Conservation (phyloP, 2,797 vertebrate genomes). For the Cichlasoma orientale region DNA sequence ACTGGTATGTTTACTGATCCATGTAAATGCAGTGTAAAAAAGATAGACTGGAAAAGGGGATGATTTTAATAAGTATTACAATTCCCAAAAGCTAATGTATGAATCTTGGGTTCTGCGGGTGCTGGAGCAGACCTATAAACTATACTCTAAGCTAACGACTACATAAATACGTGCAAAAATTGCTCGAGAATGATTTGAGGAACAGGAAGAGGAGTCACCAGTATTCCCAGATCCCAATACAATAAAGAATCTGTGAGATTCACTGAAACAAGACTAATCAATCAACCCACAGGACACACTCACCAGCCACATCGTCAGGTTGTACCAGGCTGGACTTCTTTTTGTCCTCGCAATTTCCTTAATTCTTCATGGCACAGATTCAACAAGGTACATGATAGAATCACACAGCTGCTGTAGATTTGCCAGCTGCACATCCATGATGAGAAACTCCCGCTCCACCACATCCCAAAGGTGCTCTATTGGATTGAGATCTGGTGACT, state of each 20-base stretch:
- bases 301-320: too few relatives aligned
- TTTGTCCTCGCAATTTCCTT: neutral
- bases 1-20: neutral
- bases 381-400: neutral
- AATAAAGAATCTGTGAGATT: neutral
- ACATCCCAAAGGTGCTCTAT: neutral
- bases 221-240: neutral
- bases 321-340: neutral
- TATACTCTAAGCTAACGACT: neutral
- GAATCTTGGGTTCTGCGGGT: neutral
- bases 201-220: neutral
- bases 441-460: neutral
- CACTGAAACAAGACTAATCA: neutral
- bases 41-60: neutral
- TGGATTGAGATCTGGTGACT: neutral
- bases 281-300: too few relatives aligned
- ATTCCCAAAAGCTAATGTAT: neutral
- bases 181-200: too few relatives aligned
- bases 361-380: neutral
- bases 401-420: neutral
- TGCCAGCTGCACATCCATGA: neutral
- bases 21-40: neutral
- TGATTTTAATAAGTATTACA: too few relatives aligned
- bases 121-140: neutral
- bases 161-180: neutral